phyloP scores from a whole-genome alignment of 2,113 vertebrate species.

The Atractosteus spatula region DNA sequence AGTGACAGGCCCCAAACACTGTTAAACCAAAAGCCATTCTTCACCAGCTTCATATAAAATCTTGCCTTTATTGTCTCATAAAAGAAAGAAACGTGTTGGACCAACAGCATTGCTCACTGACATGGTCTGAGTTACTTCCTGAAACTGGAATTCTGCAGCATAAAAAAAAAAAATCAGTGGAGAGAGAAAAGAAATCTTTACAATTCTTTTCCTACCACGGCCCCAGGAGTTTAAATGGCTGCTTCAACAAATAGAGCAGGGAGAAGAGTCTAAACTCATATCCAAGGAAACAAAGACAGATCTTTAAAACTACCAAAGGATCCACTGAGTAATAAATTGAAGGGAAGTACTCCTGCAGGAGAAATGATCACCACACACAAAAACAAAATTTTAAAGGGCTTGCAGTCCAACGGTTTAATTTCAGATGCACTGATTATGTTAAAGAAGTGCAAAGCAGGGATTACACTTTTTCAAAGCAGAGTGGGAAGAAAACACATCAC shows the following conservation, averaged over 20 bases:
- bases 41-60: conserved; percentile 66
- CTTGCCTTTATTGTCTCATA: conserved; percentile 68
- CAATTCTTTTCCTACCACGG: conserved; percentile 12
- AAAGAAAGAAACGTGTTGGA: conserved; percentile 63
- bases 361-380: conserved; percentile 5
- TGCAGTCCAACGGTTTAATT: conserved; percentile 13
- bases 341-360: conserved; percentile 13
- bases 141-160: conserved; percentile 46
- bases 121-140: conserved; percentile 55
- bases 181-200: conserved; percentile 37
- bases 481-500: too few species aligned
- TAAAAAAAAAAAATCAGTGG: conserved; percentile 31
- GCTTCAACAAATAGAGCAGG: conserved; percentile 17
- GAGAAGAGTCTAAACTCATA: conserved; percentile 15
- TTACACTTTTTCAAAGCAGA: too few species aligned
- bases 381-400: conserved; percentile 5
- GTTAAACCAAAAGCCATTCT: conserved; percentile 68
- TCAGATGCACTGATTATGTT: conserved; percentile 4
- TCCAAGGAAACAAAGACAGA: conserved; percentile 30
- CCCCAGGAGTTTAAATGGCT: conserved; percentile 20
- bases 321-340: conserved; percentile 37
- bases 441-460: background rate
- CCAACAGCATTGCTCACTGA: conserved; percentile 55
- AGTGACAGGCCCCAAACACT: conserved; percentile 62
- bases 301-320: conserved; percentile 25